These are phyloP conservation scores for Chionodraco myersi DNA, from an alignment of 2,113 vertebrate genomes.

Conservation along the genomic window DNA sequence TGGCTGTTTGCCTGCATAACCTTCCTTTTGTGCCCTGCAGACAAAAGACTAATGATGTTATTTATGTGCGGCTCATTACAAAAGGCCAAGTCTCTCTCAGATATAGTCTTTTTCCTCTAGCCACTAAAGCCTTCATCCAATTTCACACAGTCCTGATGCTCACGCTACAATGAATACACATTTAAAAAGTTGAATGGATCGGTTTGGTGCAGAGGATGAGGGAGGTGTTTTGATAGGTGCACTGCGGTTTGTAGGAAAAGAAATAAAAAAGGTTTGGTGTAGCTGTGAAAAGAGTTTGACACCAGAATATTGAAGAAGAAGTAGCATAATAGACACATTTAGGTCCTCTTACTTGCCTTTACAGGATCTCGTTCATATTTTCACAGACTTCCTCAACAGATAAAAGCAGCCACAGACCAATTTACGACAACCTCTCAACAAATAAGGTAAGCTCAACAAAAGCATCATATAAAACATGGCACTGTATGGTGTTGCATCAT, in stretches of 20 bases:
- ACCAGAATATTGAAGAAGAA: background rate
- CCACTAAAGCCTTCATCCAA: constrained; percentile 24
- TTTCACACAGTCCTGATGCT: constrained; percentile 33
- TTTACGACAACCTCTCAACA: background rate
- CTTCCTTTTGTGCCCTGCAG: constrained; percentile 38
- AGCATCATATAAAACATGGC: background rate
- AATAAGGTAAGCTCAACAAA: background rate
- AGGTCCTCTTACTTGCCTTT: background rate
- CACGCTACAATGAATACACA: constrained; percentile 18
- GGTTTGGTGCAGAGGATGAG: background rate
- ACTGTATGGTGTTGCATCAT: background rate
- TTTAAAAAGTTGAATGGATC: constrained; percentile 17
- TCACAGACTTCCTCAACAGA: background rate
- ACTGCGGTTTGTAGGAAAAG: background rate
- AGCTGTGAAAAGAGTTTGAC: background rate
- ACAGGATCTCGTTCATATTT: background rate
- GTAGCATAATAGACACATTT: background rate
- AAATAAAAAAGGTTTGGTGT: background rate
- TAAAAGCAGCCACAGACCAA: background rate
- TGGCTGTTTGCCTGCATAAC: constrained; percentile 48
- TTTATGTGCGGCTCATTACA: constrained; percentile 65
- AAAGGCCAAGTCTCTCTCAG: constrained; percentile 50
- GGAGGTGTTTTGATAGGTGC: constrained; percentile 1
- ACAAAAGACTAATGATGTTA: constrained; percentile 66
- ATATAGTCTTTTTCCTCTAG: constrained; percentile 13